A percentile compares a stretch with the other conserved stretches of the same genome.
Evolutionary conservation across 2,888 invertebrate genomes (phyloP).

Genomic region (Dryocosmus kuriphilus): DNA sequence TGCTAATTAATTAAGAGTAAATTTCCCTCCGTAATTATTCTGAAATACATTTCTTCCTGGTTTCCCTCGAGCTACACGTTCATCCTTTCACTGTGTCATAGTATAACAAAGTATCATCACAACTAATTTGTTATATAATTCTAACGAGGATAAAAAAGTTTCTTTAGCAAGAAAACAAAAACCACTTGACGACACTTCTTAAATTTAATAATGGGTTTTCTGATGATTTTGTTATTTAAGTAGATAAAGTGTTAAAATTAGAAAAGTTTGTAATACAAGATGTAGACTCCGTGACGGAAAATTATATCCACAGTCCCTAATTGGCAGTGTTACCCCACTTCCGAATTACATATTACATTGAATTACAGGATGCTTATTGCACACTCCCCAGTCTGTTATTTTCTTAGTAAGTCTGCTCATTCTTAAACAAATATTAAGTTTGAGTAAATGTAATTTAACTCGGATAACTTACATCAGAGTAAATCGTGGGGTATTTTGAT

Average conservation of each 20-base stretch:
- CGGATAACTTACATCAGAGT: background rate
- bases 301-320: background rate
- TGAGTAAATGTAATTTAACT: background rate
- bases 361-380: conserved; percentile 2
- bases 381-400: background rate
- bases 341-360: conserved; percentile 1
- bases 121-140: background rate
- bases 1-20: conserved; percentile 25
- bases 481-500: background rate
- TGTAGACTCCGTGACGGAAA: background rate
- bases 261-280: no score
- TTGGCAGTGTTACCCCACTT: background rate
- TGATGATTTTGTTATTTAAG: no score
- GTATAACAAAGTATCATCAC: conserved; percentile 13
- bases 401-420: background rate
- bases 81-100: conserved; percentile 35
- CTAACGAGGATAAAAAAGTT: background rate
- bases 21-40: conserved; percentile 23
- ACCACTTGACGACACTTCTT: no score
- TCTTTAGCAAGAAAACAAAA: no score
- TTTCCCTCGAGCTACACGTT: conserved; percentile 7
- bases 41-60: conserved; percentile 24
- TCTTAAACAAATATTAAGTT: conserved; percentile 7
- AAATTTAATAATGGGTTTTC: no score
- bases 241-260: no score